Conservation (phyloP, 1,140 invertebrate species). For the Holcopasites calliopsidis region DNA sequence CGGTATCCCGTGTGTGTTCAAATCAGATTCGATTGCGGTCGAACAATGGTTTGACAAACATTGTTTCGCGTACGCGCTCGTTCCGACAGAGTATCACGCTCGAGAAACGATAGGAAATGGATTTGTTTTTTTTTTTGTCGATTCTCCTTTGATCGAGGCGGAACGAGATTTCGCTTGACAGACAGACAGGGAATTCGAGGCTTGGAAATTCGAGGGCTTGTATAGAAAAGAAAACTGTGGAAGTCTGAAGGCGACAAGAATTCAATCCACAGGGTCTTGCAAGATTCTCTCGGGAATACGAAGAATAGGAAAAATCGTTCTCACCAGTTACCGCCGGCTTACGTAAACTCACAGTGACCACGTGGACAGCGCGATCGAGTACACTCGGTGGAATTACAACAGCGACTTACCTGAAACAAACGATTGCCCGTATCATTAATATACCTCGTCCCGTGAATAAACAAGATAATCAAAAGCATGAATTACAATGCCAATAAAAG, state of each 20-base stretch:
- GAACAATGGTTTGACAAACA: constrained; percentile 12
- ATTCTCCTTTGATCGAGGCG: neutral
- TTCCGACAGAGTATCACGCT: neutral
- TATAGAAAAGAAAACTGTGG: too few species aligned
- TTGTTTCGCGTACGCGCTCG: neutral
- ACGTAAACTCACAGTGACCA: neutral
- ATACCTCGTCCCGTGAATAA: too few species aligned
- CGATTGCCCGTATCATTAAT: too few species aligned
- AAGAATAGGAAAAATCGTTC: too few species aligned
- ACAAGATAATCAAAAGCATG: too few species aligned
- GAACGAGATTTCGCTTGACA: neutral
- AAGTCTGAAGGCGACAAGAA: too few species aligned
- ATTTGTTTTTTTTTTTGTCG: neutral
- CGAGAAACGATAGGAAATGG: neutral
- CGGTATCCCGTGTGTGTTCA: neutral
- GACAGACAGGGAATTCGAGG: too few species aligned
- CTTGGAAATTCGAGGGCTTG: too few species aligned
- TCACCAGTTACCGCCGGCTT: neutral
- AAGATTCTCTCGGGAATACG: too few species aligned
- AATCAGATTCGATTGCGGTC: constrained; percentile 16
- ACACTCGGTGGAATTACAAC: neutral
- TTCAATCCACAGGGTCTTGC: too few species aligned
- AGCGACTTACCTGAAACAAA: constrained; percentile 41
- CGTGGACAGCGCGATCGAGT: neutral
- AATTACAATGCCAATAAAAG: neutral